Base-by-base conservation (phyloP, 2,113 vertebrate species). In the Tringa solitaria region DNA sequence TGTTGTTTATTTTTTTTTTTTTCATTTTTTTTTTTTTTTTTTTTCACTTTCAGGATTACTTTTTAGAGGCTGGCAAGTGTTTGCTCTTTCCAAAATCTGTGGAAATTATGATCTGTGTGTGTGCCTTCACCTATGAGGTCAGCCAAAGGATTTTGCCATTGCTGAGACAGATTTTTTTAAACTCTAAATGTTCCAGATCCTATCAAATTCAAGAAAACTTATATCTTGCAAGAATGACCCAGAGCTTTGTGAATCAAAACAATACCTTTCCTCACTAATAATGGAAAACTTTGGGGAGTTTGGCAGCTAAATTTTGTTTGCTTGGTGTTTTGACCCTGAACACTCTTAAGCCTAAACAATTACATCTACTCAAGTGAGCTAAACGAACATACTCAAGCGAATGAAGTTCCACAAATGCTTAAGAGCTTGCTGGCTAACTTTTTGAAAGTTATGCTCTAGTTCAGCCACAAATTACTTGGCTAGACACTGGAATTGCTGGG, bases 391-490 rank as follows among this genome's bases (percentile, higher is more conserved):
- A 56, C 7, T 72, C 41, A 60, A 61, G 51, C 7, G 2, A 92
- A 43, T 61, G 61, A 89, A 89, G 61, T 90, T 93, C 48, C 60
- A 61, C 53, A 92, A 86, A 84, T 37, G 30, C 59, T 83, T 35
- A 61, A 85, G 63, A 86, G 43, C 28, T 92, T 87, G 51, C 79
- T 93, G 96, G 72, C 69, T 93, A 75, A 84, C 86, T 92, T 93
- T 81, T 72, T 0, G 0, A 87, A 96, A 90, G 80, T 82, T 75
- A 84, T 6, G 12, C 69, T 96, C 69, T 57, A 87, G 69, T 95
- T 97, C 92, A 96, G 69, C 86, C 73, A 65, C 94, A 95, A 87
- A 92, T 90, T 93, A 75, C 90, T 92, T 96, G 96, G 95, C 95
- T 79, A 97, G 94, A 96, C 96, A 72, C 57, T 87, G 92, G 56